Base-by-base conservation (phyloP, 2,113 vertebrate species). In the Fregetta grallaria region DNA sequence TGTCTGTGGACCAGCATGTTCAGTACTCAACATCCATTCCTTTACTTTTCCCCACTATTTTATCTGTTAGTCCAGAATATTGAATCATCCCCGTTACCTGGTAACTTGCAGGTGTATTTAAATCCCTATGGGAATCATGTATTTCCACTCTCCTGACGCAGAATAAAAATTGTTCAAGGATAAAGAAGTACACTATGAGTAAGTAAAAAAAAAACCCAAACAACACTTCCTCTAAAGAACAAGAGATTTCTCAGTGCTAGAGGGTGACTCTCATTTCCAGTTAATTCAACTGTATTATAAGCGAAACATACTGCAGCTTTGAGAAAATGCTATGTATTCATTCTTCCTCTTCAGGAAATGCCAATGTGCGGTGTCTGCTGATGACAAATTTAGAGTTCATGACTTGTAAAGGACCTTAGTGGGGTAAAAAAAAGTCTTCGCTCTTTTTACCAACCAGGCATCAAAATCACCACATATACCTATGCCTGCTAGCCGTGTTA, bases 341-440 rank as follows among this genome's bases (percentile, higher is more conserved):
- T 62, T 47, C 32, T 62, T 70, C 36, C 38, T 80, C 38, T 80
- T 71, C 47, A 36, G 56, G 26, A 78, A 78, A 84, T 26, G 21
- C 5, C 45, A 25, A 0, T 10, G 6, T 62, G 27, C 25, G 29
- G 13, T 59, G 15, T 25, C n/a, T 77, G 42, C 7, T 71, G 42
- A 62, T 63, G 49, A 21, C 8, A 49, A 15, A 47, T 45, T 47
- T 55, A n/a, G 26, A 36, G 52, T 56, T 80, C 47, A 49, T 63
- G 29, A 70, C 15, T 38, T 74, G 22, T 25, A 72, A 65, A 72
- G 18, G 40, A 56, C 23, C 82, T 42, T 2, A 23, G 19, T 55
- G n/a, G 6, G 2, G 4, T n/a, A 12, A 55, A 90, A 77, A 85
- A 30, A 17, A 1, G 1, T 58, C 9, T 83, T 72, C 1, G 0